phyloP scores from a whole-genome alignment of 2,888 invertebrate genomes.

The Baronia brevicornis region DNA sequence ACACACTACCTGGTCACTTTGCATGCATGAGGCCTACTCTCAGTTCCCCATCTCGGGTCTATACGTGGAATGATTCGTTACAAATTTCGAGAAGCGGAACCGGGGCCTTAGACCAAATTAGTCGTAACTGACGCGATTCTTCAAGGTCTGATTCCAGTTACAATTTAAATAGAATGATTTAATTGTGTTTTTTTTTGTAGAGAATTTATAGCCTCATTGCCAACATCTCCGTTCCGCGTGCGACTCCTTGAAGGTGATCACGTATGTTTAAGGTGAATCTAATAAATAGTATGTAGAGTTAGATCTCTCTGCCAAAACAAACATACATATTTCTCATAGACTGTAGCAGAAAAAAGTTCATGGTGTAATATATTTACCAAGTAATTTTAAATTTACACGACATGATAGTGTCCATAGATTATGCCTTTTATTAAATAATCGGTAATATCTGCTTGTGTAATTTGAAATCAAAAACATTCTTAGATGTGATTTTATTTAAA shows the following conservation, averaged over 20 bases:
- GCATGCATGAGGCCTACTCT: conserved; percentile 37
- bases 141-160: conserved; percentile 48
- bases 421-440: too few relatives aligned
- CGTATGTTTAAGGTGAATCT: not conserved
- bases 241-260: not conserved
- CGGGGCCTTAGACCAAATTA: conserved; percentile 43
- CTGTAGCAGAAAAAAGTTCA: too few relatives aligned
- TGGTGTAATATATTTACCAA: too few relatives aligned
- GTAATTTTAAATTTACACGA: too few relatives aligned
- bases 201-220: conserved; percentile 14
- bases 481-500: too few relatives aligned
- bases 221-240: conserved; percentile 8
- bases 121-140: conserved; percentile 30
- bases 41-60: conserved; percentile 41
- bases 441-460: too few relatives aligned
- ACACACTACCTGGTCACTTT: conserved; percentile 41
- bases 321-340: too few relatives aligned
- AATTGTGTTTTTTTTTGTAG: conserved; percentile 24
- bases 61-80: conserved; percentile 45
- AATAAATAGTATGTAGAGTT: too few relatives aligned
- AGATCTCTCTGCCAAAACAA: too few relatives aligned
- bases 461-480: too few relatives aligned
- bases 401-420: too few relatives aligned
- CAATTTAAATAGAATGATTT: conserved; percentile 35
- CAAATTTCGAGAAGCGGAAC: conserved; percentile 53